These are phyloP conservation scores for Galaxea fascicularis DNA, from an alignment of 92 coral and sea anemone species.

Conservation along the genomic window DNA sequence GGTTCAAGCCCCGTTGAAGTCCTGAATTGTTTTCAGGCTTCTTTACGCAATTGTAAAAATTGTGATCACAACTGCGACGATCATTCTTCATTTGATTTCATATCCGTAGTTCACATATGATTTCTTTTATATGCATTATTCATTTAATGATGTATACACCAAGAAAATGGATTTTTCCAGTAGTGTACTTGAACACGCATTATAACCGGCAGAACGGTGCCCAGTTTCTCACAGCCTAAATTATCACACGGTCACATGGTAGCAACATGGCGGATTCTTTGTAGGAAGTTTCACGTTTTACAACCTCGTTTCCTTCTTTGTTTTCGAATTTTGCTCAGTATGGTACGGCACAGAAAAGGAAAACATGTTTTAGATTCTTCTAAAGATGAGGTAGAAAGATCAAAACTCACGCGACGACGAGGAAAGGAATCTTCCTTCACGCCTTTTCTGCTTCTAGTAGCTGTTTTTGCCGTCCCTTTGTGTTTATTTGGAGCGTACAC, in stretches of 20 bases:
- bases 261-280: slow-evolving; percentile 47
- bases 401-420: slow-evolving; percentile 57
- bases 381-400: slow-evolving; percentile 43
- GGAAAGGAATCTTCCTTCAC: slow-evolving; percentile 37
- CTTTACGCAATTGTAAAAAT: no score
- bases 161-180: no score
- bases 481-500: slow-evolving; percentile 65
- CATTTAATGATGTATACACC: no score
- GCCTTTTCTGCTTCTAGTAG: slow-evolving; percentile 15
- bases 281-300: slow-evolving; percentile 8
- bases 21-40: no score
- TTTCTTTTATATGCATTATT: no score
- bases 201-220: neutral
- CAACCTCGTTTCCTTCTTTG: neutral
- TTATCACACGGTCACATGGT: slow-evolving; percentile 30
- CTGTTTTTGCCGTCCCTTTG: slow-evolving; percentile 41
- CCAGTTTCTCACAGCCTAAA: neutral
- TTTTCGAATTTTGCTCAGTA: slow-evolving; percentile 6
- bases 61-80: no score
- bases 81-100: no score
- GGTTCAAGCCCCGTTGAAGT: no score
- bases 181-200: no score
- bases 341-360: slow-evolving; percentile 62
- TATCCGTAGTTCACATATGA: no score
- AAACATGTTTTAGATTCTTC: slow-evolving; percentile 54